Percentiles rank a stretch among this genome's conserved stretches.
Evolutionary conservation across 2,888 invertebrate species (phyloP).

Genomic region (Coenonympha glycerion): DNA sequence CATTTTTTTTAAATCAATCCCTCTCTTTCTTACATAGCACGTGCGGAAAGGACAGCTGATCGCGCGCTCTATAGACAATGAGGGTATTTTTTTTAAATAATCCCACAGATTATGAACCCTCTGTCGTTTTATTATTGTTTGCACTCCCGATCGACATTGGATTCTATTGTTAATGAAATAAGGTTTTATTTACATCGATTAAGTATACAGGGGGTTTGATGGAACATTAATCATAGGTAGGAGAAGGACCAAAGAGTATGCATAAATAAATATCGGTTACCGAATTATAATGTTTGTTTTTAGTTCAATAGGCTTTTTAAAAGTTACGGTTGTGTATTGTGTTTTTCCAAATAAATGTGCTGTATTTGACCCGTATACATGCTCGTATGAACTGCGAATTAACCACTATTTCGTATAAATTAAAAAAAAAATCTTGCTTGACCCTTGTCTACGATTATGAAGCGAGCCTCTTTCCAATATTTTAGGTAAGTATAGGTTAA

Average conservation of each 20-base stretch:
- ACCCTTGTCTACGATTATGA: too few relatives aligned
- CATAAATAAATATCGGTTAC: not conserved
- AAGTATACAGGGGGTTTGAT: not conserved
- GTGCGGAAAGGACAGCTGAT: slow-evolving; percentile 23
- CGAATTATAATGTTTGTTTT: too few relatives aligned
- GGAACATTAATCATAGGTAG: not conserved
- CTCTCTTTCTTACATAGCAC: slow-evolving; percentile 18
- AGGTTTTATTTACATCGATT: not conserved
- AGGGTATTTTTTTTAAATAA: slow-evolving; percentile 25
- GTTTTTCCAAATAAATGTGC: too few relatives aligned
- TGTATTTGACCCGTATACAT: too few relatives aligned
- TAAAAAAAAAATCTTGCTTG: too few relatives aligned
- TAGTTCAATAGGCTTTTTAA: too few relatives aligned
- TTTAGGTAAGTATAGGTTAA: too few relatives aligned
- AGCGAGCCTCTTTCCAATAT: too few relatives aligned
- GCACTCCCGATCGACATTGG: not conserved
- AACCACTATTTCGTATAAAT: too few relatives aligned
- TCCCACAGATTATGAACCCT: slow-evolving; percentile 27
- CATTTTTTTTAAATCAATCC: slow-evolving; percentile 13
- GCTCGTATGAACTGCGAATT: too few relatives aligned
- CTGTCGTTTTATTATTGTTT: slow-evolving; percentile 20
- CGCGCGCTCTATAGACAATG: slow-evolving; percentile 24
- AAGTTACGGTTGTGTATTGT: too few relatives aligned
- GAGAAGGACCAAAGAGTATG: not conserved
- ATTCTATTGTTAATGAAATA: not conserved